Evolutionary conservation across 2,113 vertebrate species (phyloP).

Genomic region (Brachirus orientalis): DNA sequence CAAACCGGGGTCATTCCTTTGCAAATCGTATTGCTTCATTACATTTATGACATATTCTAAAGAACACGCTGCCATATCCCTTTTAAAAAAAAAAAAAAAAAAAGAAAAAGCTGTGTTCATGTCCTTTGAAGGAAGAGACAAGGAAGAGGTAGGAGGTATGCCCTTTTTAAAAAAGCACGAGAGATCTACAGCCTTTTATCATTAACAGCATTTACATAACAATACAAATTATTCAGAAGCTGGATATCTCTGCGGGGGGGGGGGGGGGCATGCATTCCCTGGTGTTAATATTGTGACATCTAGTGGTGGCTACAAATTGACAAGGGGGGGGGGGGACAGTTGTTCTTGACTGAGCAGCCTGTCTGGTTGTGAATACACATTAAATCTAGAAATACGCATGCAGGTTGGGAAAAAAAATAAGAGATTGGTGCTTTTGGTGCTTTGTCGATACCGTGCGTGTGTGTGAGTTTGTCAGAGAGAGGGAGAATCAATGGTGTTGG

Average conservation of each 20-base stretch:
- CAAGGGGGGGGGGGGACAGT: too few species aligned
- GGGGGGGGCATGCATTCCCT: slow-evolving; percentile 17
- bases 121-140: slow-evolving; percentile 15
- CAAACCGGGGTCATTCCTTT: slow-evolving; percentile 7
- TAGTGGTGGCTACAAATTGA: slow-evolving; percentile 59
- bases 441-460: slow-evolving; percentile 16
- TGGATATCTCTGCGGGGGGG: slow-evolving; percentile 11
- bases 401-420: too few species aligned
- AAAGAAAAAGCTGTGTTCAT: background rate
- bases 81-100: too few species aligned
- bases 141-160: slow-evolving; percentile 10
- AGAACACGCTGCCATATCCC: slow-evolving; percentile 1
- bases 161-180: slow-evolving; percentile 9
- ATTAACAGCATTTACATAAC: slow-evolving; percentile 59
- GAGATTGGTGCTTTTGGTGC: too few species aligned
- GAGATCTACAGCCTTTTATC: slow-evolving; percentile 48
- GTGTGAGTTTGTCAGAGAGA: too few species aligned
- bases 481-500: background rate
- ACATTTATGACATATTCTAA: slow-evolving; percentile 28
- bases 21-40: slow-evolving; percentile 28
- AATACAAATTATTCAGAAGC: slow-evolving; percentile 48
- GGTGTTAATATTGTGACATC: slow-evolving; percentile 74
- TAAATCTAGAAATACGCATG: slow-evolving; percentile 12
- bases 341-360: slow-evolving; percentile 4
- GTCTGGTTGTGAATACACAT: slow-evolving; percentile 18